These are phyloP conservation scores for Pentamera pediparva DNA, from an alignment of 53 echinoderm and acorn worm species.

Conservation along the genomic window DNA sequence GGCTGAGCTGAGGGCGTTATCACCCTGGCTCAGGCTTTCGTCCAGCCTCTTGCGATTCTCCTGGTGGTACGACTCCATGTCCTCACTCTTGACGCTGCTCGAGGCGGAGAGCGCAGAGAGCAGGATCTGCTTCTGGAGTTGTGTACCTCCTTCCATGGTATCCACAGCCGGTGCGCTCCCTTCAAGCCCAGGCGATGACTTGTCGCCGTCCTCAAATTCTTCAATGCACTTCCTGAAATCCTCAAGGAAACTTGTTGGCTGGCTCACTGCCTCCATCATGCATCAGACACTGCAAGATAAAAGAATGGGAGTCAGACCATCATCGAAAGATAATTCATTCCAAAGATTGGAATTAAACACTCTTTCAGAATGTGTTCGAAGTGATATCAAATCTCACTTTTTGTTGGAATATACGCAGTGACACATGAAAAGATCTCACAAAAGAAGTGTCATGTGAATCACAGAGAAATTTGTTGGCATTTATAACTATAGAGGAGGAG, in stretches of 20 bases:
- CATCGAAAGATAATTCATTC: too few relatives aligned
- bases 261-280: conserved; percentile 32
- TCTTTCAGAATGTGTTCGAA: too few relatives aligned
- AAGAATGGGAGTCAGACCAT: neutral
- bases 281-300: conserved; percentile 20
- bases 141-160: conserved; percentile 19
- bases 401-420: too few relatives aligned
- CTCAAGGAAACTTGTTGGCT: conserved; percentile 67
- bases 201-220: conserved; percentile 64
- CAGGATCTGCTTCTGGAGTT: conserved; percentile 49
- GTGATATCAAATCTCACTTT: too few relatives aligned
- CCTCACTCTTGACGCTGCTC: conserved; percentile 19
- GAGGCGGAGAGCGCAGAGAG: conserved; percentile 12
- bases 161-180: conserved; percentile 9
- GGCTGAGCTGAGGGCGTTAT: neutral
- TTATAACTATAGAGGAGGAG: too few relatives aligned
- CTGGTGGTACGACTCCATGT: conserved; percentile 19
- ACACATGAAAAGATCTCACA: too few relatives aligned
- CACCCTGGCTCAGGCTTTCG: neutral
- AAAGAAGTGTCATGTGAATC: too few relatives aligned
- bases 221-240: conserved; percentile 96
- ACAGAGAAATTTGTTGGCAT: too few relatives aligned
- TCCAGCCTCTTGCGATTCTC: conserved; percentile 31
- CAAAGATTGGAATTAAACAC: too few relatives aligned
- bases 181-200: conserved; percentile 16